A percentile compares a stretch with the other conserved stretches of the same genome.
Conservation (phyloP, 2,888 invertebrate genomes). For the Hipparchia semele region DNA sequence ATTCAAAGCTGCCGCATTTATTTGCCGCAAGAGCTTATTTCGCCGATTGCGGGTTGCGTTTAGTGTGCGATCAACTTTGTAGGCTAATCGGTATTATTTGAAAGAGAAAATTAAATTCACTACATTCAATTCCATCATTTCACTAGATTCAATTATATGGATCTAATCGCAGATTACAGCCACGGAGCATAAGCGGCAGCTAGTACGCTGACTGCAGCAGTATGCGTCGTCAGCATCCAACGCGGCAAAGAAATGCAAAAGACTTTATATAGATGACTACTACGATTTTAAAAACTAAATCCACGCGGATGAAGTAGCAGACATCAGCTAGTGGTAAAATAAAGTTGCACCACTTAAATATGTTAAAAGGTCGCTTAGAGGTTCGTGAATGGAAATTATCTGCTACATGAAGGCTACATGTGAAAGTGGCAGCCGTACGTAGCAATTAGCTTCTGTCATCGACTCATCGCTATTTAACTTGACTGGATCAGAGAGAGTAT, state of each 20-base stretch:
- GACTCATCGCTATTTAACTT: slow-evolving; percentile 6
- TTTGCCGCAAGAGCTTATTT: too few relatives aligned
- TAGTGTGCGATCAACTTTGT: background rate
- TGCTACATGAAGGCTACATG: background rate
- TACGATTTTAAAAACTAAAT: too few relatives aligned
- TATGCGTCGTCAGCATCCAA: too few relatives aligned
- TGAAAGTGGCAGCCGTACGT: slow-evolving; percentile 13
- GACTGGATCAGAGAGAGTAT: background rate
- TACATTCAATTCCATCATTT: slow-evolving; percentile 37
- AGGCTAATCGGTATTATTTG: slow-evolving; percentile 26
- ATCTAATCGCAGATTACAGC: too few relatives aligned
- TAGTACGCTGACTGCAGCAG: too few relatives aligned
- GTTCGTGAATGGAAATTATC: slow-evolving; percentile 10
- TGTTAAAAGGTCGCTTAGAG: slow-evolving; percentile 11
- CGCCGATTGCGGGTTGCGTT: background rate
- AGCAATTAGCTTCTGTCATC: slow-evolving; percentile 15
- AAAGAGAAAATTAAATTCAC: slow-evolving; percentile 38
- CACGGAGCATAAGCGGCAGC: too few relatives aligned
- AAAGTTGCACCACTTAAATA: slow-evolving; percentile 24
- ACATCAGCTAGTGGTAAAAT: too few relatives aligned
- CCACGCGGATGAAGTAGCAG: too few relatives aligned
- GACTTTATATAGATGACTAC: too few relatives aligned
- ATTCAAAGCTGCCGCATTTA: too few relatives aligned
- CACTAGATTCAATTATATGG: too few relatives aligned
- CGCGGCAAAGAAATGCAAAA: too few relatives aligned